phyloP scores from a whole-genome alignment of 2,888 invertebrate genomes.

The Linyphia triangularis region DNA sequence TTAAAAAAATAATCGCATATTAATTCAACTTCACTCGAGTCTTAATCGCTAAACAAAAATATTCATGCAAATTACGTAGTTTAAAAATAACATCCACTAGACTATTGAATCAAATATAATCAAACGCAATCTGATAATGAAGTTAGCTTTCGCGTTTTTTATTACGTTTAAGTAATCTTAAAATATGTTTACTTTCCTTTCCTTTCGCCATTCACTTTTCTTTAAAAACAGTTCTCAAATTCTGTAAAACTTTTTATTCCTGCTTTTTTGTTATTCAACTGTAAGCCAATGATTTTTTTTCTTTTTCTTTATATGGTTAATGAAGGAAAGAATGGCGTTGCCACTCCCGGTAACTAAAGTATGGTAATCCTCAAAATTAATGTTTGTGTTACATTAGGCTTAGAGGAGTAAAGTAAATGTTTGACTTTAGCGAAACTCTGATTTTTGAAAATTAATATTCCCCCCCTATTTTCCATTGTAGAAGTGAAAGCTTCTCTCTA shows the following conservation, averaged over 20 bases:
- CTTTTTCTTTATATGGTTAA: background rate
- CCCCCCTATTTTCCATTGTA: too few species aligned
- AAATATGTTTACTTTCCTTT: background rate
- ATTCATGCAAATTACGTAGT: background rate
- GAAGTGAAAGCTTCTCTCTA: background rate
- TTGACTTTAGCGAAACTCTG: constrained; percentile 25
- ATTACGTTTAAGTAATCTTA: background rate
- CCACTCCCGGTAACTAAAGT: background rate
- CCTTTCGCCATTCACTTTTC: too few species aligned
- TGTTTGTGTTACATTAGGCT: constrained; percentile 7
- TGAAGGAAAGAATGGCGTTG: background rate
- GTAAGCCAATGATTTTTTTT: background rate
- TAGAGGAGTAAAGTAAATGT: constrained; percentile 38
- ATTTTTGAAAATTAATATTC: constrained; percentile 9
- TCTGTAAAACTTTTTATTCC: background rate
- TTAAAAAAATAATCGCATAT: too few species aligned
- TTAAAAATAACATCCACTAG: background rate
- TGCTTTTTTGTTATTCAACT: background rate
- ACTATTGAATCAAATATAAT: background rate
- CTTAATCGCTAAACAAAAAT: too few species aligned
- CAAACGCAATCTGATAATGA: background rate
- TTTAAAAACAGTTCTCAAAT: background rate
- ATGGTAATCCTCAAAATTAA: constrained; percentile 18
- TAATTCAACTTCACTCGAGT: too few species aligned
- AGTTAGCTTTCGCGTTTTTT: background rate